Percentiles rank a stretch among this genome's conserved stretches.
phyloP scores from a whole-genome alignment of 2,113 vertebrate species.

The Cynopterus brachyotis region DNA sequence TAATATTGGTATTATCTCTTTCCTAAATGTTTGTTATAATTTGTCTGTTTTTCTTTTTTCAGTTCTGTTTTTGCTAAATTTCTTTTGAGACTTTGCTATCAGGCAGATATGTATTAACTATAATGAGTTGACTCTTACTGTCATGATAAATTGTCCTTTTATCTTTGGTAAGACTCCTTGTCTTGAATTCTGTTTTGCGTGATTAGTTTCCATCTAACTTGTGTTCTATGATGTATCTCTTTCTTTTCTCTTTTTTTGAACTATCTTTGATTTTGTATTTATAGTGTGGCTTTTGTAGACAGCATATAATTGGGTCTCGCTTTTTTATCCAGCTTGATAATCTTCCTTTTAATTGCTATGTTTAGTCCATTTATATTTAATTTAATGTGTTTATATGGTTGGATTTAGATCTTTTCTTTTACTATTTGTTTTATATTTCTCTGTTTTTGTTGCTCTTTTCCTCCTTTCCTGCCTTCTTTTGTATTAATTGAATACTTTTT shows the following conservation, averaged over 20 bases:
- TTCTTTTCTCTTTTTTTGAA: neutral
- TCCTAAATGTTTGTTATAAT: neutral
- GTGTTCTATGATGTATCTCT: neutral
- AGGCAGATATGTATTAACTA: neutral
- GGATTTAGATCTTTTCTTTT: neutral
- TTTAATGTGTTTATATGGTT: neutral
- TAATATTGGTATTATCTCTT: neutral
- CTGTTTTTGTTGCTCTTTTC: neutral
- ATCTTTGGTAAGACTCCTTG: neutral
- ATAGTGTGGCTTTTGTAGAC: neutral
- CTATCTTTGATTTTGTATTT: neutral
- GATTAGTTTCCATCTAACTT: neutral
- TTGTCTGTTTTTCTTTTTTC: neutral
- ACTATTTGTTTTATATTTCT: neutral
- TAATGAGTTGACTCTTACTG: neutral
- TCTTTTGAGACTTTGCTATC: neutral
- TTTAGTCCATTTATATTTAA: neutral
- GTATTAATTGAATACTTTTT: neutral
- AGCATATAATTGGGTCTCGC: neutral
- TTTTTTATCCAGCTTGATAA: neutral
- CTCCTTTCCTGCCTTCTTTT: neutral
- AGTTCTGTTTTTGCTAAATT: neutral
- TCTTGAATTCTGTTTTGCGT: neutral
- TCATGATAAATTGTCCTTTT: neutral
- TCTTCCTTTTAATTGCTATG: neutral